Evolutionary conservation across 2,888 invertebrate genomes (phyloP).

Genomic region (Hedya salicella): DNA sequence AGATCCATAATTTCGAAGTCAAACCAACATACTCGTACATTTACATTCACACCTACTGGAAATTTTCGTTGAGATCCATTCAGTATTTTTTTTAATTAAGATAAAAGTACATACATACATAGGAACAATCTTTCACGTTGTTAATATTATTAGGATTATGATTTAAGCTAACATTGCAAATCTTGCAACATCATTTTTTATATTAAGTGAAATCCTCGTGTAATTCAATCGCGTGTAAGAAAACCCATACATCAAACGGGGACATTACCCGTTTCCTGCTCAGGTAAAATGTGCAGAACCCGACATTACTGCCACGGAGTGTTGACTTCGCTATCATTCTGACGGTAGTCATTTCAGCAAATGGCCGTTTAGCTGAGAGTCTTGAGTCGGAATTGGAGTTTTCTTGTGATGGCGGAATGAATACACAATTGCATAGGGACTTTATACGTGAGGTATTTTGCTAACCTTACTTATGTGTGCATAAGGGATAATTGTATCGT

Average conservation of each 20-base stretch:
- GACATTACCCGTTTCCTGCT: conserved; percentile 16
- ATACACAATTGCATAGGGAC: conserved; percentile 23
- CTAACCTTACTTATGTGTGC: too few species aligned
- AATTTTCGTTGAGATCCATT: too few species aligned
- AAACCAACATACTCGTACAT: too few species aligned
- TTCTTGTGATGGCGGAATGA: conserved; percentile 34
- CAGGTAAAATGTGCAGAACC: conserved; percentile 30
- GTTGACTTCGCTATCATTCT: conserved; percentile 41
- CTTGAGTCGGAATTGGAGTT: conserved; percentile 29
- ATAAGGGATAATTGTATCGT: too few species aligned
- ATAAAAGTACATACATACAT: too few species aligned
- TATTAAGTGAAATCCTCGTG: neutral
- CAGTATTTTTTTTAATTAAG: too few species aligned
- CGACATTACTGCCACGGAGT: conserved; percentile 38
- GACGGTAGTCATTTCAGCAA: conserved; percentile 35
- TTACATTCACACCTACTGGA: too few species aligned
- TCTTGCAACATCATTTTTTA: neutral
- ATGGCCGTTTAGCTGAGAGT: conserved; percentile 35
- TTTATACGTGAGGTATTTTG: neutral
- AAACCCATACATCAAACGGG: conserved; percentile 9
- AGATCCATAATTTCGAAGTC: too few species aligned
- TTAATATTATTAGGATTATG: too few species aligned
- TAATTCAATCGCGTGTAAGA: conserved; percentile 12
- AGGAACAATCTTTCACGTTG: too few species aligned
- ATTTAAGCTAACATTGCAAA: too few species aligned